Percentiles rank a stretch among this genome's conserved stretches.
These are phyloP conservation scores for Laspeyria flexula DNA, from an alignment of 2,888 invertebrate genomes.

Conservation along the genomic window DNA sequence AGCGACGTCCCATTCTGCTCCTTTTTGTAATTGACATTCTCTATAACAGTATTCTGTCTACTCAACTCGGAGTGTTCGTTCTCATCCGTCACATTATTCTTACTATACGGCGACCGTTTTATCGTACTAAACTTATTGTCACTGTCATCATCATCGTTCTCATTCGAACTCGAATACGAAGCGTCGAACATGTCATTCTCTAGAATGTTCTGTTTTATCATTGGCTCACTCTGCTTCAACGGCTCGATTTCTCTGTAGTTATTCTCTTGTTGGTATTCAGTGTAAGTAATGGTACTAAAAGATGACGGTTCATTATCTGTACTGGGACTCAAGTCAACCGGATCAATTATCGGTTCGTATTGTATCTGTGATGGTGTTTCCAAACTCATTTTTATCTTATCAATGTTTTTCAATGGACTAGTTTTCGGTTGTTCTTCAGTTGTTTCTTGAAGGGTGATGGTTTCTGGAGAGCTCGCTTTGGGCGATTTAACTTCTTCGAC, in stretches of 20 bases:
- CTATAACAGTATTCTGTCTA: constrained; percentile 82
- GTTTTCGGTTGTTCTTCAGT: constrained; percentile 62
- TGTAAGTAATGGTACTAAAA: constrained; percentile 72
- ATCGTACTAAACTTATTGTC: constrained; percentile 91
- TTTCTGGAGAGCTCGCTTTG: constrained; percentile 9
- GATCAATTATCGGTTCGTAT: constrained; percentile 80
- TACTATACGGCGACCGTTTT: constrained; percentile 89
- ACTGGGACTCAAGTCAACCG: constrained; percentile 75
- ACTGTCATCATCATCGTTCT: constrained; percentile 87
- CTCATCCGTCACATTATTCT: constrained; percentile 69
- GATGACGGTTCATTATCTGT: constrained; percentile 70
- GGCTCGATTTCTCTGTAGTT: constrained; percentile 64
- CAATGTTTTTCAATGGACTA: constrained; percentile 79
- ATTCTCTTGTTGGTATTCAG: constrained; percentile 57
- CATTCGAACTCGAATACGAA: constrained; percentile 81
- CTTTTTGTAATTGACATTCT: constrained; percentile 79
- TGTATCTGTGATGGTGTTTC: constrained; percentile 83
- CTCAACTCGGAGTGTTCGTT: constrained; percentile 66
- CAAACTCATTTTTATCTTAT: constrained; percentile 80
- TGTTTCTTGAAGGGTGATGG: constrained; percentile 46
- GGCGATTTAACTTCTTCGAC: neutral
- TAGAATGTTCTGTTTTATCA: constrained; percentile 83
- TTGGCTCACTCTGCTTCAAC: constrained; percentile 75
- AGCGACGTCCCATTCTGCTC: constrained; percentile 76
- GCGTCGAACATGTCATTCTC: constrained; percentile 83